Conservation (phyloP, 2,888 invertebrate species). For the Onchidella celtica region DNA sequence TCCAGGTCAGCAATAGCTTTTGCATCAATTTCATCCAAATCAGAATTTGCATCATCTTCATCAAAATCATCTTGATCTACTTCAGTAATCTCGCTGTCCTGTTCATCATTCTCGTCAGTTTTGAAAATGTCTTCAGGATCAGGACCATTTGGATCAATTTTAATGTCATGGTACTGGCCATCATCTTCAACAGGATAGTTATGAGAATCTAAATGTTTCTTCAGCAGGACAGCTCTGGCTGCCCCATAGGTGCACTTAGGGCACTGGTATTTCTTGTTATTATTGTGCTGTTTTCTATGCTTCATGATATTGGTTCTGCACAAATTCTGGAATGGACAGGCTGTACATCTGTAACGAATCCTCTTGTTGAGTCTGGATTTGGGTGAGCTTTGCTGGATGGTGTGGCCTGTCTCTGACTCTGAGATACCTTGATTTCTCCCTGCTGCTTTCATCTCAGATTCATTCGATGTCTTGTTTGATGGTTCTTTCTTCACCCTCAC, state of each 20-base stretch:
- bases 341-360: slow-evolving; percentile 65
- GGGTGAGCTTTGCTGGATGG: slow-evolving; percentile 22
- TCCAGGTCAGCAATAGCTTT: slow-evolving; percentile 49
- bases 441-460: not conserved
- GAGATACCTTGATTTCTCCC: not conserved
- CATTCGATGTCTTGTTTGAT: not conserved
- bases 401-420: not conserved
- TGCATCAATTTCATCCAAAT: slow-evolving; percentile 43
- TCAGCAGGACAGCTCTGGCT: slow-evolving; percentile 60
- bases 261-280: slow-evolving; percentile 66
- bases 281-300: slow-evolving; percentile 68
- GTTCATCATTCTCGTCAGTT: slow-evolving; percentile 25
- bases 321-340: slow-evolving; percentile 67
- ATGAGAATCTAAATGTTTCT: slow-evolving; percentile 69
- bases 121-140: slow-evolving; percentile 18
- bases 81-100: slow-evolving; percentile 47
- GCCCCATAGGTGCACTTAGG: slow-evolving; percentile 69
- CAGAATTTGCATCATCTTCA: slow-evolving; percentile 28
- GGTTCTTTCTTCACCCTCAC: slow-evolving; percentile 10
- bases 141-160: slow-evolving; percentile 46
- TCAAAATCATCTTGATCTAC: slow-evolving; percentile 52
- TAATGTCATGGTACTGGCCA: slow-evolving; percentile 61
- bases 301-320: slow-evolving; percentile 68
- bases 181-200: slow-evolving; percentile 46
- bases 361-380: slow-evolving; percentile 45